phyloP scores from a whole-genome alignment of 2,113 vertebrate species.

The Electrona antarctica region DNA sequence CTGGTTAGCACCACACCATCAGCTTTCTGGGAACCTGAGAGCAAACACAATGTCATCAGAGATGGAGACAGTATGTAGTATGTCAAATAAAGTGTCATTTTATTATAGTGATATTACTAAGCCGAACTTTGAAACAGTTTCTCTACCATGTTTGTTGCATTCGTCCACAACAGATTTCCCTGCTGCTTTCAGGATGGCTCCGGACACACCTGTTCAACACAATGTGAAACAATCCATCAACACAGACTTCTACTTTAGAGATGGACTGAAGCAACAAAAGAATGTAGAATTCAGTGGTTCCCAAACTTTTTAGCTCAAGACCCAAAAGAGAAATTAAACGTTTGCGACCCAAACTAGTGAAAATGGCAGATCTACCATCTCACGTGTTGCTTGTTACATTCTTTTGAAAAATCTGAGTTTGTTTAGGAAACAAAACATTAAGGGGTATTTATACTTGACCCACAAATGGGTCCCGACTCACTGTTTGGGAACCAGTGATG shows the following conservation, averaged over 20 bases:
- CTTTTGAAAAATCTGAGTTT: background rate
- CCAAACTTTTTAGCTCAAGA: too few species aligned
- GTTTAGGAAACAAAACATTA: too few species aligned
- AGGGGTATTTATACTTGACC: background rate
- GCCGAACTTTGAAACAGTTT: background rate
- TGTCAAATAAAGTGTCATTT: background rate
- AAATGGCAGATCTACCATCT: too few species aligned
- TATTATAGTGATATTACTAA: too few species aligned
- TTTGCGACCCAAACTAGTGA: too few species aligned
- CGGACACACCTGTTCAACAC: constrained; percentile 61
- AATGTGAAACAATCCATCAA: constrained; percentile 1
- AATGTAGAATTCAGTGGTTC: too few species aligned
- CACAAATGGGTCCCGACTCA: background rate
- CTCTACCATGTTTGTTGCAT: constrained; percentile 56
- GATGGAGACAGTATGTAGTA: background rate
- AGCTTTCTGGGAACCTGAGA: constrained; percentile 45
- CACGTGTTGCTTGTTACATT: too few species aligned
- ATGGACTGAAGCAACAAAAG: background rate
- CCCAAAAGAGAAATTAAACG: too few species aligned
- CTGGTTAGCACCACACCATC: constrained; percentile 57
- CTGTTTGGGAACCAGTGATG: background rate
- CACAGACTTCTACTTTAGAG: background rate
- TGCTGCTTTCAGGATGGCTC: constrained; percentile 61
- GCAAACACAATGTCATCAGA: background rate
- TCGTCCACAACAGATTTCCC: constrained; percentile 54